A percentile compares a stretch with the other conserved stretches of the same genome.
Evolutionary conservation across 2,113 vertebrate species (phyloP).

Genomic region (Saguinus midas): DNA sequence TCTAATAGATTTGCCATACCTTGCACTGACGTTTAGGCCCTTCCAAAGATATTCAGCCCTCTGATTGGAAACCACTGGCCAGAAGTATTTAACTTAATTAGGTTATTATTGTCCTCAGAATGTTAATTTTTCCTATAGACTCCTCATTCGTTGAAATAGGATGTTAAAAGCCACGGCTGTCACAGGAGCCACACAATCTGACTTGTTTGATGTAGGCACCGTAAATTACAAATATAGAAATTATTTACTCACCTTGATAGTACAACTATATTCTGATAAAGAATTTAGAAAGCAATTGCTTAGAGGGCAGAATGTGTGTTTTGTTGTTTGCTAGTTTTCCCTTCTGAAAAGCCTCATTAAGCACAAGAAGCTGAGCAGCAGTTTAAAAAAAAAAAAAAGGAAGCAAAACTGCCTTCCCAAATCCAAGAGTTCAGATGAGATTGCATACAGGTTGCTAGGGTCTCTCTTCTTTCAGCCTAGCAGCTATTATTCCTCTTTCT

Average conservation of each 20-base stretch:
- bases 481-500: slow-evolving; percentile 4
- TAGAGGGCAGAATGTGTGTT: slow-evolving; percentile 62
- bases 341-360: slow-evolving; percentile 75
- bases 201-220: neutral
- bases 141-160: neutral
- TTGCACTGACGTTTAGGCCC: neutral
- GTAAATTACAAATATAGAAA: neutral
- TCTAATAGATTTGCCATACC: neutral
- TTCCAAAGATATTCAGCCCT: neutral
- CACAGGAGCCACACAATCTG: neutral
- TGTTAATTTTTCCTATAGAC: slow-evolving; percentile 1
- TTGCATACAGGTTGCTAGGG: slow-evolving; percentile 11
- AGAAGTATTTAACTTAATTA: slow-evolving; percentile 24
- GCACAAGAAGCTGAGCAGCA: slow-evolving; percentile 41
- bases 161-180: neutral
- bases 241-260: neutral
- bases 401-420: slow-evolving; percentile 14
- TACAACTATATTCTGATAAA: slow-evolving; percentile 53
- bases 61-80: neutral
- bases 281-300: slow-evolving; percentile 54
- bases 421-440: slow-evolving; percentile 42
- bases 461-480: slow-evolving; percentile 47
- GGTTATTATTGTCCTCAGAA: slow-evolving; percentile 6
- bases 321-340: slow-evolving; percentile 61
- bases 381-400: neutral